Evolutionary conservation across 1,140 invertebrate genomes (phyloP), one percentile per base, ranked within the genome.

Genomic region (Dermatophagoides farinae): DNA sequence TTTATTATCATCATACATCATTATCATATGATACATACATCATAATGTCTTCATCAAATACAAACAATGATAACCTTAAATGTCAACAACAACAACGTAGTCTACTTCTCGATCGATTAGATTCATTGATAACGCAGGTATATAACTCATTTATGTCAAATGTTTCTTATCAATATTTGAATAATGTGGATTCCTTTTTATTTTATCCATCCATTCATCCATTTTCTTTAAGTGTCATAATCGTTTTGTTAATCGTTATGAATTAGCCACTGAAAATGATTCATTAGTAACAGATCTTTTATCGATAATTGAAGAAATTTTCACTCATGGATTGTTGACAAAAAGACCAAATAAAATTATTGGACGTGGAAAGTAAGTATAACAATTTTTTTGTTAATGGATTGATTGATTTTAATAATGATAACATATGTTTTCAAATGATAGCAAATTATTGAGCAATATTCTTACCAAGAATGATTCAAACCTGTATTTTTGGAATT

Each of bases 191-290:
- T 31, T 31, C 8, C 2, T 31, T 31, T 31, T 31, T 31, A 31
- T 31, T 31, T 31, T 31, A n/a, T n/a, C n/a, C n/a, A n/a, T n/a
- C n/a, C n/a, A n/a, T n/a, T n/a, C n/a, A n/a, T n/a, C n/a, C n/a
- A n/a, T n/a, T n/a, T n/a, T n/a, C n/a, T n/a, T n/a, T n/a, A n/a
- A 73, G 71, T 74, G 73, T 68, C 72, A 75, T 63, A 71, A 78
- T 63, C 76, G 85, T 65, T 91, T 85, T 77, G 85, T 85, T 61
- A 85, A 85, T 22, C 80, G 82, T 69, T 80, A 81, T 62, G 86
- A 89, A 72, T 71, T 91, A 57, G 88, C 87, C 10, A 88, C 87
- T 37, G 88, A 91, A 71, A 79, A 81, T 68, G 86, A 91, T 70
- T 74, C 69, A 64, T 70, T 71, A 71, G 40, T 44, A 18, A 43